phyloP scores from a whole-genome alignment of 2,113 vertebrate species.

The Desmodus rotundus region DNA sequence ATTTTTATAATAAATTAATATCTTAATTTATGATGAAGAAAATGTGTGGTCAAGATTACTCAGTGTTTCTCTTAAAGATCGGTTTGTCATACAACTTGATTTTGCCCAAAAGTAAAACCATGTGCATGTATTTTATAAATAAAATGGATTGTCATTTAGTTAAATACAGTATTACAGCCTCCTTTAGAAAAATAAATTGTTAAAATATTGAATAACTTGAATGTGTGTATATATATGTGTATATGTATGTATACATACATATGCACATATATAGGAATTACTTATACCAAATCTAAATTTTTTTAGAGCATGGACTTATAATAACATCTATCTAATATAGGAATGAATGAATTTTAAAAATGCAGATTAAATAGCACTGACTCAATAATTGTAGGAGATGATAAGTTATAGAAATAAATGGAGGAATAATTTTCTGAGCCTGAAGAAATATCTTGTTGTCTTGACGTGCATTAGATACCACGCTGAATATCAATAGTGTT shows the following conservation, averaged over 20 bases:
- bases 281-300: background rate
- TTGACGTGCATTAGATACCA: background rate
- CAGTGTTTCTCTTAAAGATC: background rate
- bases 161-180: background rate
- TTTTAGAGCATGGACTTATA: background rate
- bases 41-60: background rate
- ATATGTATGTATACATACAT: background rate
- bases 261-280: background rate
- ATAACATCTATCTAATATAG: background rate
- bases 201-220: background rate
- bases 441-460: conserved; percentile 41
- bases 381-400: conserved; percentile 30
- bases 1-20: background rate
- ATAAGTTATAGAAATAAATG: conserved; percentile 41
- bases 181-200: background rate
- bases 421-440: conserved; percentile 19
- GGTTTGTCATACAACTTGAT: background rate
- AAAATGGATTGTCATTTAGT: background rate
- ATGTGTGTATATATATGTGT: background rate
- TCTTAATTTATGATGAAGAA: background rate
- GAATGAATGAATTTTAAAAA: background rate
- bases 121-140: background rate
- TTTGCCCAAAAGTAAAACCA: background rate
- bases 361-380: conserved; percentile 4
- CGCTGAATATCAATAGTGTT: conserved; percentile 54